Conservation (phyloP, 1,140 invertebrate species). For the Drosophila triauraria region DNA sequence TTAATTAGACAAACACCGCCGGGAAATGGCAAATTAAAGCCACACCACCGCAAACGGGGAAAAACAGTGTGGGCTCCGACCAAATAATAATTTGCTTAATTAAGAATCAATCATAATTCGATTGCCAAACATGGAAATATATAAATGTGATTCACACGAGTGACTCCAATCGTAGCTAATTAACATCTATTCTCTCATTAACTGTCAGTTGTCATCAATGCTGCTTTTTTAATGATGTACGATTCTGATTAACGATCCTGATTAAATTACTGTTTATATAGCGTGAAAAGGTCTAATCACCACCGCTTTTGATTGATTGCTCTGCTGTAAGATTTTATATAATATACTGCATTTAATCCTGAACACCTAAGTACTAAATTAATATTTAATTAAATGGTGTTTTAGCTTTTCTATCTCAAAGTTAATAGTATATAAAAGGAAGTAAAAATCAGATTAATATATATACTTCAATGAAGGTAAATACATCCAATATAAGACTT, state of each 20-base stretch:
- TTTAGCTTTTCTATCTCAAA: neutral
- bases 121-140: conserved; percentile 21
- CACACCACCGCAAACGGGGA: conserved; percentile 16
- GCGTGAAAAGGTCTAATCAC: conserved; percentile 20
- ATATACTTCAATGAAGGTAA: too few relatives aligned
- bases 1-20: conserved; percentile 49
- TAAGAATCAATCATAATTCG: conserved; percentile 53
- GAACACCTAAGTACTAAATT: neutral
- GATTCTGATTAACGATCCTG: conserved; percentile 18
- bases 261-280: conserved; percentile 25
- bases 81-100: conserved; percentile 44
- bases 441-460: neutral
- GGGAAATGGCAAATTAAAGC: conserved; percentile 38
- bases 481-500: neutral
- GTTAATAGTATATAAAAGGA: neutral
- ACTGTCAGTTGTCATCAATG: conserved; percentile 18
- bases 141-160: conserved; percentile 5
- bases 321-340: neutral
- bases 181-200: conserved; percentile 32
- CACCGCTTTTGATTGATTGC: conserved; percentile 4
- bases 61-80: conserved; percentile 10
- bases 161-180: conserved; percentile 29
- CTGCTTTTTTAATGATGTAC: conserved; percentile 6
- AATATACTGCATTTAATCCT: neutral
- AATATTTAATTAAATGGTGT: neutral